Evolutionary conservation across 2,113 vertebrate genomes (phyloP).

Genomic region (Tympanuchus pallidicinctus): DNA sequence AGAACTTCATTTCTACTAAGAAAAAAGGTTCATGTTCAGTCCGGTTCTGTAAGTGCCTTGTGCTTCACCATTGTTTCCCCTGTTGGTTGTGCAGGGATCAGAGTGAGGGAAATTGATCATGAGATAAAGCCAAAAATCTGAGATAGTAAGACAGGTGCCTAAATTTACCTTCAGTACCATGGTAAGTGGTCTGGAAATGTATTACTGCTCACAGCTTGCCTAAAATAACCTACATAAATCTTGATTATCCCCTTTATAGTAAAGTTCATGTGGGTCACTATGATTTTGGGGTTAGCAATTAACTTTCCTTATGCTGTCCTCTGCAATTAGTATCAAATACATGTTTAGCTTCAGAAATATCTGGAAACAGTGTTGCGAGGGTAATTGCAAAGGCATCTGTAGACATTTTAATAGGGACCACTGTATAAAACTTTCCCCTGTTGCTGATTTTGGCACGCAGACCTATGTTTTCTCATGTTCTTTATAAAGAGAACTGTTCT

Average conservation of each 20-base stretch:
- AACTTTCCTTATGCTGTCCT: not conserved
- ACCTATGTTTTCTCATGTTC: not conserved
- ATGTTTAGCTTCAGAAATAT: slow-evolving; percentile 6
- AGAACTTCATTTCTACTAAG: not conserved
- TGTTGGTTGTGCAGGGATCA: not conserved
- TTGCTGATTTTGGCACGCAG: not conserved
- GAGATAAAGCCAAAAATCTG: not conserved
- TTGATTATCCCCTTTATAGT: not conserved
- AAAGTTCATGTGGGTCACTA: not conserved
- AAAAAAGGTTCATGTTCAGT: not conserved
- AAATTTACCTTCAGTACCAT: not conserved
- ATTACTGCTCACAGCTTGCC: not conserved
- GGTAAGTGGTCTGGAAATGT: not conserved
- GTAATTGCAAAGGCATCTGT: slow-evolving; percentile 15
- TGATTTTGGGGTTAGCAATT: not conserved
- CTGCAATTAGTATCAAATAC: slow-evolving; percentile 4
- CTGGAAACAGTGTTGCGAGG: not conserved
- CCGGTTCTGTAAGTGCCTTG: not conserved
- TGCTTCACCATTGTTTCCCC: not conserved
- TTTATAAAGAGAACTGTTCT: not conserved
- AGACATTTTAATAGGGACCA: not conserved
- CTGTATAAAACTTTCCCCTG: not conserved
- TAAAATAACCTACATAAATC: not conserved
- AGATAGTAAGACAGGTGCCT: not conserved
- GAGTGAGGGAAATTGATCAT: not conserved